Evolutionary conservation across 1,140 invertebrate species (phyloP), one percentile per base, ranked within the genome.

Genomic region (Psilanteris sp.): DNA sequence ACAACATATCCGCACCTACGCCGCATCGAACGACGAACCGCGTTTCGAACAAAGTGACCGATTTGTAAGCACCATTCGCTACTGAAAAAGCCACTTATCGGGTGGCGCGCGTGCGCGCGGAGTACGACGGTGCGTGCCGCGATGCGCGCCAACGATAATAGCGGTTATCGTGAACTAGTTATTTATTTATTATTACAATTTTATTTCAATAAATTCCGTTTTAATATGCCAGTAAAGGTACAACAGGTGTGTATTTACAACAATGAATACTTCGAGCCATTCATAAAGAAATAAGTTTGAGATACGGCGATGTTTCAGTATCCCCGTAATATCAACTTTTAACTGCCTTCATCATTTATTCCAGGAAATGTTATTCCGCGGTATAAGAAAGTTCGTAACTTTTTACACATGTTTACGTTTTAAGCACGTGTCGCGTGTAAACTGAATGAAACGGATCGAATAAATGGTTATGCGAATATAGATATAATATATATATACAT

Each of bases 281-380:
- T 70, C 66, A 70, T 70, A 70, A 70, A 70, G 66, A 52, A 70
- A 70, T 61, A 70, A 70, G 66, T 70, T 70, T 52, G 34, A 70
- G 54, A 61, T 61, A 61, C 37, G 66, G 37, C 46, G 37, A 29
- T 44, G 46, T 70, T 59, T 54, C 54, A 61, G 54, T 57, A 61
- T 48, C 20, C 59, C 16, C 64, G 50, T 68, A 68, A 68, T 57
- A 57, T 70, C 41, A 70, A 70, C 54, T 70, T 70, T 70, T 70
- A 55, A 70, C 36, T 70, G 54, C 66, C 54, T 70, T 70, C 32
- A 50, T 61, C 66, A 43, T 44, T 70, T 70, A 70, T 70, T 52
- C 36, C 22, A 32, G 29, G n/a, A 2, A 48, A 48, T 48, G 50
- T 67, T 57, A 57, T 67, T 55, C 41, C 11, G 14, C 32, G 7